phyloP scores from a whole-genome alignment of 1,140 invertebrate species.

The Helicoverpa armigera region DNA sequence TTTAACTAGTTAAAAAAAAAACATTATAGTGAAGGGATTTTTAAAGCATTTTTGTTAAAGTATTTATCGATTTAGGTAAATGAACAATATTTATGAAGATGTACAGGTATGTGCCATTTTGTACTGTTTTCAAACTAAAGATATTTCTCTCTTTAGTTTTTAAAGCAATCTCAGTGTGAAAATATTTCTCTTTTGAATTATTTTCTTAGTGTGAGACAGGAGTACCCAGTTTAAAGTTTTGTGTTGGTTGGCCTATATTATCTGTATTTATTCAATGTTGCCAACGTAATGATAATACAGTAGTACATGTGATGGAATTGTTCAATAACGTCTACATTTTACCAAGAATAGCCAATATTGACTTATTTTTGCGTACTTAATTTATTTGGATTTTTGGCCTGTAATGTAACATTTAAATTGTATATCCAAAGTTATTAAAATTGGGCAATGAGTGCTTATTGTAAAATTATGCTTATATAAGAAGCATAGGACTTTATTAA shows the following conservation, averaged over 20 bases:
- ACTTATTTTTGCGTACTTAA: constrained; percentile 24
- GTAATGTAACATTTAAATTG: not conserved
- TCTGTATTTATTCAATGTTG: constrained; percentile 30
- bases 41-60: not conserved
- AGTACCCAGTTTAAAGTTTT: not conserved
- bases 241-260: not conserved
- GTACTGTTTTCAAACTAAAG: constrained; percentile 10
- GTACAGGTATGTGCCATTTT: constrained; percentile 33
- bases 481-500: not conserved
- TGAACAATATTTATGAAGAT: not conserved
- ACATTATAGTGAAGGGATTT: constrained; percentile 17
- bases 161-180: constrained; percentile 36
- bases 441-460: not conserved
- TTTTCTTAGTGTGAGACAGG: not conserved
- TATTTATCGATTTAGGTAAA: not conserved
- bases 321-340: not conserved
- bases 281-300: constrained; percentile 5
- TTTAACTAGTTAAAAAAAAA: constrained; percentile 54
- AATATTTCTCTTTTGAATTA: not conserved
- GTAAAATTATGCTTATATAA: not conserved
- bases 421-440: not conserved
- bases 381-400: not conserved
- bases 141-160: not conserved
- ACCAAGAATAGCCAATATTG: too few relatives aligned
- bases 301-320: not conserved